Evolutionary conservation across 2,113 vertebrate genomes (phyloP).

Genomic region (Mobula hypostoma): DNA sequence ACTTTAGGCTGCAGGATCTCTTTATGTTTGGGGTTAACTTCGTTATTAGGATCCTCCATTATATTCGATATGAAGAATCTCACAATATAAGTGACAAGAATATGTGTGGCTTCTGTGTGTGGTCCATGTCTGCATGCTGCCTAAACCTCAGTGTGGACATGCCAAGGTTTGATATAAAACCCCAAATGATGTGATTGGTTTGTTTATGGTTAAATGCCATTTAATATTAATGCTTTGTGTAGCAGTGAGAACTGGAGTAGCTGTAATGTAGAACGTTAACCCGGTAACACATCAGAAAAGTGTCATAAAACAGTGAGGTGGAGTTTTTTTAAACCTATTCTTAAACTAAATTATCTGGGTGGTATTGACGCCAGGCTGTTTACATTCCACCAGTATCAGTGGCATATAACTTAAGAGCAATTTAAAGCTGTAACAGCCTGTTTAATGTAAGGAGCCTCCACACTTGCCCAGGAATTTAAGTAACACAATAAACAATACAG

Average conservation of each 20-base stretch:
- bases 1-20: constrained; percentile 6
- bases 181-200: background rate
- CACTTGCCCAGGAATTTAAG: constrained; percentile 32
- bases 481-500: constrained; percentile 38
- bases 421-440: constrained; percentile 31
- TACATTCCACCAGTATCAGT: constrained; percentile 37
- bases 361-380: constrained; percentile 33
- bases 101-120: constrained; percentile 35
- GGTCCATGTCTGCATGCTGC: constrained; percentile 23
- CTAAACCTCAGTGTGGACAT: constrained; percentile 26
- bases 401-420: constrained; percentile 37
- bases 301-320: constrained; percentile 17
- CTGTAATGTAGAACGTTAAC: background rate
- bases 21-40: constrained; percentile 34
- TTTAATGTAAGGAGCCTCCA: constrained; percentile 32
- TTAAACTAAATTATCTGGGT: constrained; percentile 29
- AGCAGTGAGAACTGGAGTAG: background rate
- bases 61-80: constrained; percentile 33
- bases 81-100: constrained; percentile 34
- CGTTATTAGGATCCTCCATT: constrained; percentile 21
- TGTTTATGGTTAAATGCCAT: constrained; percentile 18
- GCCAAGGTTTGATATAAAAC: constrained; percentile 34
- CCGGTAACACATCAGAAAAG: constrained; percentile 12
- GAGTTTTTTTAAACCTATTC: background rate
- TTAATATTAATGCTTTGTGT: constrained; percentile 25